Conservation (phyloP, 1,140 invertebrate species). For the Papilio helenus region DNA sequence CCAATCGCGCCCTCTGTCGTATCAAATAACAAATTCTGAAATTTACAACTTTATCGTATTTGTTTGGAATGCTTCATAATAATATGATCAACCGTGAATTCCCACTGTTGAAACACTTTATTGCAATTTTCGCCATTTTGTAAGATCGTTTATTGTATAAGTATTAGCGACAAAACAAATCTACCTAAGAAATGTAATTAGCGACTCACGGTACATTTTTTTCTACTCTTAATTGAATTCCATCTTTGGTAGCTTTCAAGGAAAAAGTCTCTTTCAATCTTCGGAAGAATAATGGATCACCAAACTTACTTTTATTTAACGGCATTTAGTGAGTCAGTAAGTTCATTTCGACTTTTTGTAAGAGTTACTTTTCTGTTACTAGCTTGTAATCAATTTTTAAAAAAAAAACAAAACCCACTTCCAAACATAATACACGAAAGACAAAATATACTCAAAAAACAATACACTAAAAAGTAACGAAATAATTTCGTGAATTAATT, state of each 20-base stretch:
- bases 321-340: not conserved
- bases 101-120: no score
- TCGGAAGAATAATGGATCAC: conserved; percentile 7
- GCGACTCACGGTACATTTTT: not conserved
- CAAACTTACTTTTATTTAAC: not conserved
- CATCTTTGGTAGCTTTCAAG: not conserved
- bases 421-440: no score
- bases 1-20: not conserved
- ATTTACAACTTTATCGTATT: no score
- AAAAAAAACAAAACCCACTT: no score
- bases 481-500: no score
- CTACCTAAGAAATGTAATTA: conserved; percentile 19
- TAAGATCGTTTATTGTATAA: no score
- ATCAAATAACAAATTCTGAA: not conserved
- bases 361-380: no score
- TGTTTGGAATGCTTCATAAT: not conserved
- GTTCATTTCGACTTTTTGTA: not conserved
- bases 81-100: no score
- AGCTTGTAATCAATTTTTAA: no score
- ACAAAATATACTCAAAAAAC: no score
- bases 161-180: not conserved
- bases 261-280: not conserved
- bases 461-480: no score
- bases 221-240: conserved; percentile 21
- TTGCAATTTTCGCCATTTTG: no score